A percentile compares a stretch with the other conserved stretches of the same genome.
Evolutionary conservation across 2,797 vertebrate genomes (phyloP).

Genomic region (Rhincodon typus): DNA sequence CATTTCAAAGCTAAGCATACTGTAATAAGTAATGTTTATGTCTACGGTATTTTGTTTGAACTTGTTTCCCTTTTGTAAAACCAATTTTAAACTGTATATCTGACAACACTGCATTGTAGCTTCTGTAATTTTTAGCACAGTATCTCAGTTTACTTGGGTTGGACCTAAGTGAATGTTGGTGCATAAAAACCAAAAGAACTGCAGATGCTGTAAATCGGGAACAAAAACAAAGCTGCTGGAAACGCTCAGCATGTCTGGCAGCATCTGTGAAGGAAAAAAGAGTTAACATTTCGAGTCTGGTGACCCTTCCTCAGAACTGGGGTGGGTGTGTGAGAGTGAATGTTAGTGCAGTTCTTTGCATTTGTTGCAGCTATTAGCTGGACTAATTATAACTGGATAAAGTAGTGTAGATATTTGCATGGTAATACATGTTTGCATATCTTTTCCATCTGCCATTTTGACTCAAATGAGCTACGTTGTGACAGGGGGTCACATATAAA

Average conservation of each 20-base stretch:
- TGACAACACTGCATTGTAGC: neutral
- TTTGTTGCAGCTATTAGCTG: neutral
- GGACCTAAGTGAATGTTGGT: neutral
- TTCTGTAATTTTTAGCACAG: neutral
- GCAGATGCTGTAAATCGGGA: too few species aligned
- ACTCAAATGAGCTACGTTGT: neutral
- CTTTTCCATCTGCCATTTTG: neutral
- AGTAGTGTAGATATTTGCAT: neutral
- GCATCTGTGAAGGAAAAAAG: too few species aligned
- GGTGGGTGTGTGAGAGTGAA: too few species aligned
- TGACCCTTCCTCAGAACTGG: too few species aligned
- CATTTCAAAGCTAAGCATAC: neutral
- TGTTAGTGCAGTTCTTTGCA: neutral
- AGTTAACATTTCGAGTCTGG: too few species aligned
- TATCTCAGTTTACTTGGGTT: neutral
- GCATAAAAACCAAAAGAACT: too few species aligned
- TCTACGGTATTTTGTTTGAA: conserved; percentile 7
- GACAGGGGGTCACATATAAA: neutral
- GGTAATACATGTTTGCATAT: neutral
- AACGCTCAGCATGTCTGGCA: too few species aligned
- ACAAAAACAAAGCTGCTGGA: too few species aligned
- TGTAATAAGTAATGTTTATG: neutral
- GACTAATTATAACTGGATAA: neutral
- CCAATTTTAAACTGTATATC: neutral
- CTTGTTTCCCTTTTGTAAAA: neutral